Evolutionary conservation across 2,888 invertebrate species (phyloP), one percentile per base, ranked within the genome.

Genomic region (Orthonevra nobilis): DNA sequence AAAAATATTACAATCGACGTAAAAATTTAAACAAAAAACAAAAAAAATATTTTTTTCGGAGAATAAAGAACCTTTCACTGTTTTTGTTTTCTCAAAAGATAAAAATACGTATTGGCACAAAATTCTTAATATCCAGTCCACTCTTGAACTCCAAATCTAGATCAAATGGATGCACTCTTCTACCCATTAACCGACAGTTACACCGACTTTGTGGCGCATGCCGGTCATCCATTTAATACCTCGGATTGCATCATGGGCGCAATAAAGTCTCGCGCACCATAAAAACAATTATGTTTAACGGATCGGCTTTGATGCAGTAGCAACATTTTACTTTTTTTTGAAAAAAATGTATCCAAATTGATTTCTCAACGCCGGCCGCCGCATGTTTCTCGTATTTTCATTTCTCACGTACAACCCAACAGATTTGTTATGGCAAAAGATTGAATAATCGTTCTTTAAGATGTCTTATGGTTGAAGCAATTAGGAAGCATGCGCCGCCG

Each of bases 321-420:
- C 30, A 12, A 19, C 12, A 3, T 20, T 50, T 30, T 19, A 56
- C 40, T 14, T 20, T 20, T 19, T n/a, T n/a, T n/a, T n/a, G n/a
- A n/a, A n/a, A n/a, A n/a, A n/a, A n/a, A n/a, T n/a, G n/a, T n/a
- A n/a, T n/a, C 12, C 40, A 56, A 40, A 40, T n/a, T 23, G 5
- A 30, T 28, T 30, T 58, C 28, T 19, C n/a, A n/a, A 56, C 19
- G 15, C 3, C 15, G 9, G 19, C 5, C 34, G 12, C 26, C 15
- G 32, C 26, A n/a, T n/a, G n/a, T n/a, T n/a, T n/a, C n/a, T 46
- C 17, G 19, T 50, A 63, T 50, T 58, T 42, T 30, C 42, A 58
- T 58, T 63, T 50, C 28, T 17, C n/a, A 20, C 14, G 14, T 20
- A 19, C 48, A 48, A 63, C 20, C 40, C 30, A 30, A 63, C 14